Conservation (phyloP, 2,888 invertebrate genomes). For the Hedychridium roseum region DNA sequence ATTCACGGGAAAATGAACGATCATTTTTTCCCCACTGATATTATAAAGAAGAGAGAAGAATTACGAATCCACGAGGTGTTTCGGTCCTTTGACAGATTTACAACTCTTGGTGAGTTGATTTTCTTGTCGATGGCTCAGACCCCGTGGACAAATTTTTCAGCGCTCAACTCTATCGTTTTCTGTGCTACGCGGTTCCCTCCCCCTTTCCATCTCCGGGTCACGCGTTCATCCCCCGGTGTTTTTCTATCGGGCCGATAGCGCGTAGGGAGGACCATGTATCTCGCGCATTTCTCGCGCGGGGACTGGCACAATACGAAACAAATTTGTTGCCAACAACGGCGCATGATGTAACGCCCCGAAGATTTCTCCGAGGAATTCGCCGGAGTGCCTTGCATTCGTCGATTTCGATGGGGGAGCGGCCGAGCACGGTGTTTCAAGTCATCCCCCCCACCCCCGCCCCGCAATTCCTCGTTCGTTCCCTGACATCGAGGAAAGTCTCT, state of each 20-base stretch:
- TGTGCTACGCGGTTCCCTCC: conserved; percentile 3
- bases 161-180: no score
- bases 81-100: no score
- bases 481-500: conserved; percentile 27
- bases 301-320: conserved; percentile 46
- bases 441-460: conserved; percentile 19
- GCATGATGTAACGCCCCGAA: conserved; percentile 58
- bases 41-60: no score
- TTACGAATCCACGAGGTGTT: no score
- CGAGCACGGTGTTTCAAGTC: no score
- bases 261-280: conserved; percentile 40
- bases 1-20: no score
- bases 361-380: conserved; percentile 62
- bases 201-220: neutral
- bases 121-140: conserved; percentile 18
- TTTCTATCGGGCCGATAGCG: conserved; percentile 13
- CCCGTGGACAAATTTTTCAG: conserved; percentile 13
- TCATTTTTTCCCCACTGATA: no score
- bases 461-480: neutral
- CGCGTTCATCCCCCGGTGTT: neutral
- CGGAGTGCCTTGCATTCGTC: conserved; percentile 35
- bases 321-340: conserved; percentile 46
- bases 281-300: conserved; percentile 43
- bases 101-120: no score
- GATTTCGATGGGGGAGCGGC: conserved; percentile 31